Evolutionary conservation across 2,113 vertebrate species (phyloP), one percentile per base, ranked within the genome.

Genomic region (Puma concolor): DNA sequence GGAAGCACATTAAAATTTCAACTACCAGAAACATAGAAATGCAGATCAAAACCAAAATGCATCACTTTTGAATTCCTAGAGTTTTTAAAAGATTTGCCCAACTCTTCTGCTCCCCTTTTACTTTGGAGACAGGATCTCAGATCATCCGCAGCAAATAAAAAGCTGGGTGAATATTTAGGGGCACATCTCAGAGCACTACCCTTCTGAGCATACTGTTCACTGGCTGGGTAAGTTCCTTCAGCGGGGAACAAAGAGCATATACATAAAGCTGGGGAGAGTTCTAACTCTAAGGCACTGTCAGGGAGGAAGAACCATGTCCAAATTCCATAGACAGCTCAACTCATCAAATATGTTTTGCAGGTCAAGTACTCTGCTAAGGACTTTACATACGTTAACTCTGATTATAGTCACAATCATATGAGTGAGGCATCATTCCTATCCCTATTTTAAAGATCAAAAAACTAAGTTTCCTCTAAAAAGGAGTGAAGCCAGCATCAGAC

Each of bases 1-100:
- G 10, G 16, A 33, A 64, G 77, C 12, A 4, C 29, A 88, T 74
- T 82, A 27, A 88, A 77, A 94, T n/a, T 74, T 86, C 52, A 85
- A 69, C 36, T 81, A 44, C 38, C 33, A 23, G 44, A 72, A 67
- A 71, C 27, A 74, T 0, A 85, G n/a, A 97, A 81, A 74, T 50
- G 16, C 33, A 94, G 12, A 88, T 88, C 54, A 60, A 91, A 96
- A 21, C 13, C 29, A 76, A 87, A 91, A 52, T 67, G 84, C 17
- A 23, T 38, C 88, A 88, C 33, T 72, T 93, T 88, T 97, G 74
- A 67, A 67, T 94, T 92, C 6, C 17, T 71, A 15, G 72, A 96
- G 79, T 90, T 52, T 81, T 54, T 69, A 72, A 77, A 90, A 92
- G 33, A 84, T 82, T 31, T 54, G 10, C n/a, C 12, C 71, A 66